Percentiles rank a stretch among this genome's conserved stretches.
These are phyloP conservation scores for Acrocephalus kingi DNA, from an alignment of 2,113 vertebrate genomes.

Conservation along the genomic window DNA sequence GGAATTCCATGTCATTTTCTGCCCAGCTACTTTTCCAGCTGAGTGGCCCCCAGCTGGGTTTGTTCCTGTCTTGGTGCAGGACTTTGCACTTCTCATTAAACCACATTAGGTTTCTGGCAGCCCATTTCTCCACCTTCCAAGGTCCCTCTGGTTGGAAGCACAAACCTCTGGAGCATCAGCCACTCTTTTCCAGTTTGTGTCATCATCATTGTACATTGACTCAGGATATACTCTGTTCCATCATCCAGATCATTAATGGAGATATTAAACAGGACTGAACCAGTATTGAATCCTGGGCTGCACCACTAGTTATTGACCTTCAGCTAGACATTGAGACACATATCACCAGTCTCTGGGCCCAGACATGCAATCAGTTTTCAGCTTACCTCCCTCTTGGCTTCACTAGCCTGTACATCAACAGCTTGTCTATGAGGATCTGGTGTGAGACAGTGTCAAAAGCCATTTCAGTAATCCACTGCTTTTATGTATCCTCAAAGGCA, in stretches of 20 bases:
- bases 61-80: not conserved
- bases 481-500: not conserved
- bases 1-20: not conserved
- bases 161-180: not conserved
- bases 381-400: not conserved
- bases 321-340: not conserved
- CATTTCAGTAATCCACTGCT: not conserved
- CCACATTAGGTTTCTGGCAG: not conserved
- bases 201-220: not conserved
- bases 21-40: not conserved
- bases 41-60: rapidly evolving
- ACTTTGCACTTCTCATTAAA: not conserved
- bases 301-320: not conserved
- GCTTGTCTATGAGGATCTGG: not conserved
- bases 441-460: not conserved
- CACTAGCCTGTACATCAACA: not conserved
- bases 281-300: rapidly evolving
- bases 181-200: not conserved
- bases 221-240: not conserved
- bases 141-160: not conserved
- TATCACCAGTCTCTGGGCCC: not conserved
- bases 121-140: not conserved
- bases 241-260: not conserved
- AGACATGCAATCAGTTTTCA: not conserved
- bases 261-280: not conserved